Evolutionary conservation across 1,140 invertebrate species (phyloP).

Genomic region (Euura lappo): DNA sequence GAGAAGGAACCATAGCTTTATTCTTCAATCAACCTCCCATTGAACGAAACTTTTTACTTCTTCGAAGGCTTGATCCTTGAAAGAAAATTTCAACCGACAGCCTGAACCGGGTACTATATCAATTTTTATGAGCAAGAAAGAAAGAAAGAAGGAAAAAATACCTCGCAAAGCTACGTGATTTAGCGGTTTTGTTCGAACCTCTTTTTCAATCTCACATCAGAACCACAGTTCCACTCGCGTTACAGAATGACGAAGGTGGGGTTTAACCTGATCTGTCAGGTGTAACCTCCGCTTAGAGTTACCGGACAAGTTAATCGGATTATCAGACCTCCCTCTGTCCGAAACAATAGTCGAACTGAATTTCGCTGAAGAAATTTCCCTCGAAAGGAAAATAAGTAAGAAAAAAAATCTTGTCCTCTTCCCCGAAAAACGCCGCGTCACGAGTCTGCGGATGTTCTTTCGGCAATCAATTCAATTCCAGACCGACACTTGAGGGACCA

Average conservation of each 20-base stretch:
- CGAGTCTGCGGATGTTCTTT: too few relatives aligned
- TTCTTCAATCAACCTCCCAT: not conserved
- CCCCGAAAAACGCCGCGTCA: not conserved
- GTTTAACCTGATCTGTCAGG: slow-evolving; percentile 43
- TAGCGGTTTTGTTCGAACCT: not conserved
- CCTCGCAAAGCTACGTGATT: too few relatives aligned
- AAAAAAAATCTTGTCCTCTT: not conserved
- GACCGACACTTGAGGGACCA: too few relatives aligned
- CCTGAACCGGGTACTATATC: not conserved
- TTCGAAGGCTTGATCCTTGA: too few relatives aligned
- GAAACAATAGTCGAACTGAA: not conserved
- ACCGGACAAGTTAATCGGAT: not conserved
- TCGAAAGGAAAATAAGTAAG: not conserved
- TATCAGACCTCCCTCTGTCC: not conserved
- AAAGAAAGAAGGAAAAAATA: not conserved
- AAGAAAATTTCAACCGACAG: not conserved
- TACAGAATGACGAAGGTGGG: slow-evolving; percentile 41
- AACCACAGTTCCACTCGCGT: slow-evolving; percentile 38
- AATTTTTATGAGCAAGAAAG: not conserved
- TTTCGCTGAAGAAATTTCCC: not conserved
- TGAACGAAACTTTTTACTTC: not conserved
- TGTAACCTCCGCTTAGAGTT: slow-evolving; percentile 42
- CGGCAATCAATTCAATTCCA: too few relatives aligned
- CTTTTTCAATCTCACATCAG: slow-evolving; percentile 36
- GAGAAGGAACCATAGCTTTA: not conserved